phyloP scores from a whole-genome alignment of 2,797 vertebrate genomes.

The Cryptoblepharus egeriae region DNA sequence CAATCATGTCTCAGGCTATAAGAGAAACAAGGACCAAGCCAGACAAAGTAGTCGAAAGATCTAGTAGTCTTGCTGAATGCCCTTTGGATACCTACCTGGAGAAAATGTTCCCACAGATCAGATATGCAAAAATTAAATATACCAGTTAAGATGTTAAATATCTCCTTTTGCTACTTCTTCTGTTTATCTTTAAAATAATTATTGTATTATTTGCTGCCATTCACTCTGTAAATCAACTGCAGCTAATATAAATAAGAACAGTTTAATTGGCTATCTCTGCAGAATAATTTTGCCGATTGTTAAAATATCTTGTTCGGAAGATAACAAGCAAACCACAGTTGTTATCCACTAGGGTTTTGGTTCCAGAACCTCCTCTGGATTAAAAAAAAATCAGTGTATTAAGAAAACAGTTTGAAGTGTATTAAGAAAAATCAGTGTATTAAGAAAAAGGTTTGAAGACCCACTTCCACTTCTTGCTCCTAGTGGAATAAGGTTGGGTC shows the following conservation, averaged over 20 bases:
- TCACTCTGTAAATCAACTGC: neutral
- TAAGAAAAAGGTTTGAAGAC: too few species aligned
- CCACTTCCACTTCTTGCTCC: too few species aligned
- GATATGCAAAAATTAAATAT: neutral
- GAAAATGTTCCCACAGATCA: neutral
- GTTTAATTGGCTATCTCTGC: neutral
- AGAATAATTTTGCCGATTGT: neutral
- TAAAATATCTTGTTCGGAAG: neutral
- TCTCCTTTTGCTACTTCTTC: neutral
- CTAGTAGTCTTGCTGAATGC: neutral
- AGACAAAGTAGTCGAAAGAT: neutral
- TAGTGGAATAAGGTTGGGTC: too few species aligned
- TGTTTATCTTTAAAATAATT: neutral
- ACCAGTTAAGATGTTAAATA: neutral
- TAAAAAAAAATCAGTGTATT: too few species aligned
- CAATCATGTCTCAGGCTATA: neutral
- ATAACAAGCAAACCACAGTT: constrained; percentile 1
- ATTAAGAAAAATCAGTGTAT: too few species aligned
- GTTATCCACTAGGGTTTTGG: too few species aligned
- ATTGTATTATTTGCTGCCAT: neutral
- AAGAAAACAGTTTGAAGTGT: too few species aligned
- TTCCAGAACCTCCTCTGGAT: too few species aligned
- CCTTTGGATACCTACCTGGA: neutral
- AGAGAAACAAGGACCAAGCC: neutral
- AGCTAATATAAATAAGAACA: neutral